These are phyloP conservation scores for Pachycephala philippinensis DNA, from an alignment of 2,113 vertebrate genomes.

Conservation along the genomic window DNA sequence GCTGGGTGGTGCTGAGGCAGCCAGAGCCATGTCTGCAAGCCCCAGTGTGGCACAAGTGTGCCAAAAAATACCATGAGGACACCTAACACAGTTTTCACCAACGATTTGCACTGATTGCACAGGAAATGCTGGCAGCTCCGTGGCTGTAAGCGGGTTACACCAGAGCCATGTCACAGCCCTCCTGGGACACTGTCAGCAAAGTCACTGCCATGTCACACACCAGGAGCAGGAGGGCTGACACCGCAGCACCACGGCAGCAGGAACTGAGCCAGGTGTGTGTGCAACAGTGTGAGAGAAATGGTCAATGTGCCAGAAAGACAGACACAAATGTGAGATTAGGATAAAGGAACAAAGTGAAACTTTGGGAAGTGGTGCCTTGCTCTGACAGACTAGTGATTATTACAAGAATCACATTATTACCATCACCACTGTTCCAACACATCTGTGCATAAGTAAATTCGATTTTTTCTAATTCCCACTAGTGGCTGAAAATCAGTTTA, in stretches of 20 bases:
- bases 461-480: background rate
- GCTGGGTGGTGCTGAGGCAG: background rate
- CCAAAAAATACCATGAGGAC: background rate
- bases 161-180: background rate
- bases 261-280: background rate
- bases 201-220: background rate
- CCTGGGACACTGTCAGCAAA: background rate
- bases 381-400: background rate
- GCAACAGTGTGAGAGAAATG: background rate
- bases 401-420: background rate
- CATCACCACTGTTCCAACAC: background rate
- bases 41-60: fast-evolving
- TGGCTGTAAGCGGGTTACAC: background rate
- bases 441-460: background rate
- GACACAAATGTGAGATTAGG: background rate
- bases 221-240: background rate
- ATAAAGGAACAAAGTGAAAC: background rate
- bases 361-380: background rate
- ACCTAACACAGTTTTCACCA: background rate
- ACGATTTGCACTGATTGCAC: too few species aligned
- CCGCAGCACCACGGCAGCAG: background rate
- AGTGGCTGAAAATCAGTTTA: background rate
- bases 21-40: background rate
- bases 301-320: background rate
- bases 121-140: fast-evolving